Percentiles rank a stretch among this genome's conserved stretches.
Evolutionary conservation across 2,888 invertebrate species (phyloP).

Genomic region (Leistus spinibarbis): DNA sequence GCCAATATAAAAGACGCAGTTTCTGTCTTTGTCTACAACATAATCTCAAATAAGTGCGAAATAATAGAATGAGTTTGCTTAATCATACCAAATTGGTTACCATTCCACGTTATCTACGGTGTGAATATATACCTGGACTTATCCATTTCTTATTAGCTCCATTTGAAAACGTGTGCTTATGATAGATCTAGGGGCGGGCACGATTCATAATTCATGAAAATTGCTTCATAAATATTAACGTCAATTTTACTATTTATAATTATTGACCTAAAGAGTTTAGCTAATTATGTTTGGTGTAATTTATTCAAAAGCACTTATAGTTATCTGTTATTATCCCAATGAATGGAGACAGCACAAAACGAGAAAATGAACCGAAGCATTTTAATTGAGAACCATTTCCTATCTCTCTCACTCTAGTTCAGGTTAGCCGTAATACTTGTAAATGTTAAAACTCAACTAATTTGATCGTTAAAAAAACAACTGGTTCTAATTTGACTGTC

Average conservation of each 20-base stretch:
- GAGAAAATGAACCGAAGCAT: conserved; percentile 4
- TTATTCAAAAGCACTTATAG: conserved; percentile 27
- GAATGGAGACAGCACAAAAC: conserved; percentile 8
- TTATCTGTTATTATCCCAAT: conserved; percentile 31
- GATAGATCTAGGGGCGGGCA: neutral
- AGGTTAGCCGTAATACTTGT: conserved; percentile 18
- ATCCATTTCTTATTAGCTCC: no score
- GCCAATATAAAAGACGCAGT: no score
- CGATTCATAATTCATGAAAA: conserved; percentile 12
- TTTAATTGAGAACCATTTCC: conserved; percentile 29
- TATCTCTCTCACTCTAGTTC: no score
- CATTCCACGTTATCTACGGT: no score
- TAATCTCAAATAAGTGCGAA: no score
- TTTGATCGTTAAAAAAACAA: conserved; percentile 28
- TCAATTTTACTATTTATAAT: conserved; percentile 11
- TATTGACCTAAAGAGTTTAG: conserved; percentile 6
- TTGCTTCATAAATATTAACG: conserved; percentile 26
- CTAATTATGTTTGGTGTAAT: conserved; percentile 23
- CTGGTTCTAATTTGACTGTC: conserved; percentile 18
- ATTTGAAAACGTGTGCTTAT: neutral
- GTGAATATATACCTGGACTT: no score
- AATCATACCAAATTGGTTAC: no score
- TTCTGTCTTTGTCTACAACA: no score
- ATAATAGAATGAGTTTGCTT: no score
- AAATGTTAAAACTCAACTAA: conserved; percentile 23